Conservation (phyloP, 2,888 invertebrate species). For the Drosophila mimetica region DNA sequence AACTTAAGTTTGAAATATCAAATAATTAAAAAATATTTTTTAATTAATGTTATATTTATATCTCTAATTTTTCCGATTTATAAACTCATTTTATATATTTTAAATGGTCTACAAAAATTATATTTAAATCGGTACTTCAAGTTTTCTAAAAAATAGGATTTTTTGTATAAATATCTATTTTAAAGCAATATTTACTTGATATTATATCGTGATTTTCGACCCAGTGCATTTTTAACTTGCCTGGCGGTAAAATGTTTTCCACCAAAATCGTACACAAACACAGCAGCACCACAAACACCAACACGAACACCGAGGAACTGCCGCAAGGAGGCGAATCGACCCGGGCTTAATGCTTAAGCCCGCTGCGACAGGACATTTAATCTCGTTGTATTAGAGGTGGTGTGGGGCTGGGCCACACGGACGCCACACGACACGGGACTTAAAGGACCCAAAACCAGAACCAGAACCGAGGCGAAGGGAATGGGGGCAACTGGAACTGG, state of each 20-base stretch:
- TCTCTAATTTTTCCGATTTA: no score
- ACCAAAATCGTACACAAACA: constrained; percentile 49
- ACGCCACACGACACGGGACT: constrained; percentile 31
- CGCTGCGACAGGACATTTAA: constrained; percentile 80
- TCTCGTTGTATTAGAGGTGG: constrained; percentile 70
- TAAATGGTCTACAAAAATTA: no score
- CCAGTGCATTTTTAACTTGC: constrained; percentile 10
- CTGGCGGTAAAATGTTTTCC: constrained; percentile 38
- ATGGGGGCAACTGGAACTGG: not conserved
- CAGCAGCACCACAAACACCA: constrained; percentile 16
- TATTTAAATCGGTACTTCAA: no score
- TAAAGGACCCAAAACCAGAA: constrained; percentile 12
- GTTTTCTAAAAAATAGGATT: no score
- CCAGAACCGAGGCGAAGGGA: not conserved
- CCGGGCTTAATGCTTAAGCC: constrained; percentile 70
- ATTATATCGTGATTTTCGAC: not conserved
- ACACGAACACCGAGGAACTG: not conserved
- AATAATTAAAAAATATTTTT: no score
- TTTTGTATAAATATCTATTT: no score
- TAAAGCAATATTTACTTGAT: no score
- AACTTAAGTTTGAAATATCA: no score
- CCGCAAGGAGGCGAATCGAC: constrained; percentile 52
- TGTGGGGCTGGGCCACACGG: constrained; percentile 19
- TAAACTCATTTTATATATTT: no score
- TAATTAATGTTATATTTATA: no score